Evolutionary conservation across 1,140 invertebrate genomes (phyloP).

Genomic region (Drosophila albomicans): DNA sequence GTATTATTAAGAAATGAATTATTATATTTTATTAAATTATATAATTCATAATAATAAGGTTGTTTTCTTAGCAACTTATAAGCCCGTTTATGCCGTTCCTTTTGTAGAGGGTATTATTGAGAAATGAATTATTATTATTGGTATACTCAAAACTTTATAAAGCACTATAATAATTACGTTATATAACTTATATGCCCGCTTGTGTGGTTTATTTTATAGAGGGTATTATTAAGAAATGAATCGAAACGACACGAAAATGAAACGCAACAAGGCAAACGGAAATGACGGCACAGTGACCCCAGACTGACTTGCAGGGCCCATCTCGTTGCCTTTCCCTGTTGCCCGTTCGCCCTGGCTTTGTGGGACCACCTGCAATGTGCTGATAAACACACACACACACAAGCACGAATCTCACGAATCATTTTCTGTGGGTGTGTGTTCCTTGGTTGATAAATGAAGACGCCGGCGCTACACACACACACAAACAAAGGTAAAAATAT

Average conservation of each 20-base stretch:
- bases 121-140: too few species aligned
- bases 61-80: too few species aligned
- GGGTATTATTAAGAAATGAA: constrained; percentile 39
- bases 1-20: too few species aligned
- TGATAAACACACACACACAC: constrained; percentile 70
- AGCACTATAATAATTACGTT: neutral
- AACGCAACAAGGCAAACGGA: constrained; percentile 63
- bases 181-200: neutral
- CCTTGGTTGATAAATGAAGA: constrained; percentile 70
- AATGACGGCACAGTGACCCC: constrained; percentile 62
- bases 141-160: too few species aligned
- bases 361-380: constrained; percentile 80
- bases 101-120: too few species aligned
- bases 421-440: constrained; percentile 5
- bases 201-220: neutral
- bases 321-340: constrained; percentile 19
- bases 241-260: constrained; percentile 37
- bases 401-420: neutral
- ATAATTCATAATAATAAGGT: too few species aligned
- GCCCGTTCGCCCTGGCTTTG: constrained; percentile 43
- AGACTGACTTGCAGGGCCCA: constrained; percentile 55
- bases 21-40: too few species aligned
- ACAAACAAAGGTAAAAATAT: constrained; percentile 17
- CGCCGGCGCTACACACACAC: constrained; percentile 69
- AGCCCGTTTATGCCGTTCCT: too few species aligned